These are phyloP conservation scores for Thunnus maccoyii DNA, from an alignment of 2,113 vertebrate genomes.

Conservation along the genomic window DNA sequence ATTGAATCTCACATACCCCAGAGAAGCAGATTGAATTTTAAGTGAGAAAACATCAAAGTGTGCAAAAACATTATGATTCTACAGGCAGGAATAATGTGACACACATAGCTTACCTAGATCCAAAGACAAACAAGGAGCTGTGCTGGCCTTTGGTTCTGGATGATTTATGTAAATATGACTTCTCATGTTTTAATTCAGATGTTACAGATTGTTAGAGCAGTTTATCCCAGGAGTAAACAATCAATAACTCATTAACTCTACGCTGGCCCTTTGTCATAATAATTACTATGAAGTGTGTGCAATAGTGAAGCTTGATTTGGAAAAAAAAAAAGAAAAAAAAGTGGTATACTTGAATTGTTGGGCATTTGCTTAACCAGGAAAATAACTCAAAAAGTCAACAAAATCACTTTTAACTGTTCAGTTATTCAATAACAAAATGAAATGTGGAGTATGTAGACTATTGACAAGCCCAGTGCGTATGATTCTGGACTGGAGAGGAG, in stretches of 20 bases:
- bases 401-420: not conserved
- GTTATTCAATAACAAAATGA: not conserved
- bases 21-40: constrained; percentile 50
- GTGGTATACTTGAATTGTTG: constrained; percentile 70
- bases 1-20: constrained; percentile 31
- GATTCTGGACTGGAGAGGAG: constrained; percentile 9
- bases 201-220: constrained; percentile 60
- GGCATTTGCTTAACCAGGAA: constrained; percentile 66
- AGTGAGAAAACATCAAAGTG: constrained; percentile 56
- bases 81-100: constrained; percentile 47
- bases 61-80: constrained; percentile 48
- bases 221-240: constrained; percentile 69
- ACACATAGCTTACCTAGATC: constrained; percentile 39
- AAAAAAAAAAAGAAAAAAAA: not conserved
- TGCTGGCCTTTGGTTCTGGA: constrained; percentile 32
- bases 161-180: constrained; percentile 65
- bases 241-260: constrained; percentile 72
- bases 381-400: constrained; percentile 8
- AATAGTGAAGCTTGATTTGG: constrained; percentile 55
- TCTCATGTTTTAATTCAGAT: constrained; percentile 67
- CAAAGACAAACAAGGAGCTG: constrained; percentile 57
- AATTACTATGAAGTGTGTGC: constrained; percentile 55
- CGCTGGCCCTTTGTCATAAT: constrained; percentile 51
- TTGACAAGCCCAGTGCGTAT: constrained; percentile 2
- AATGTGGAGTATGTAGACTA: not conserved